Percentiles rank a stretch among this genome's conserved stretches.
Evolutionary conservation across 2,113 vertebrate genomes (phyloP).

Genomic region (Coptodon bakossiorum): DNA sequence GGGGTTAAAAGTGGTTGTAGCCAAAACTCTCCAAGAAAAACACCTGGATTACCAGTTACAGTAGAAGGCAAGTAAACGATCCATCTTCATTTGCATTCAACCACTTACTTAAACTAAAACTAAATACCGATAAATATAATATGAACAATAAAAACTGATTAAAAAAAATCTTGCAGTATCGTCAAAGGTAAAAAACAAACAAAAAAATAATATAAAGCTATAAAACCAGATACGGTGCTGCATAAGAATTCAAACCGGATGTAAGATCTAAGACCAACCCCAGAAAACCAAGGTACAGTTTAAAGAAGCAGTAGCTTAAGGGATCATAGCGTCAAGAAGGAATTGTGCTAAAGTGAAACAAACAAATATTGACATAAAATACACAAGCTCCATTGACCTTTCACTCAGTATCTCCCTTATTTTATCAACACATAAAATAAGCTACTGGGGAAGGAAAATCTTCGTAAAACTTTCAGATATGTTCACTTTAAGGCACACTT

Average conservation of each 20-base stretch:
- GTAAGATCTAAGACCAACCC: neutral
- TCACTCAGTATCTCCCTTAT: neutral
- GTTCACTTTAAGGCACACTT: slow-evolving; percentile 54
- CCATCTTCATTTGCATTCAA: neutral
- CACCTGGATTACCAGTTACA: neutral
- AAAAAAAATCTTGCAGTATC: neutral
- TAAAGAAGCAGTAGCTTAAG: slow-evolving; percentile 15
- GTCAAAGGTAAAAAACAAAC: neutral
- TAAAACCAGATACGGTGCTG: neutral
- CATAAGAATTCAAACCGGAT: neutral
- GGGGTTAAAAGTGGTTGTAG: neutral
- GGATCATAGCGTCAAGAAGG: slow-evolving; percentile 9
- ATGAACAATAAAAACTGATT: neutral
- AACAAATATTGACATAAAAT: neutral
- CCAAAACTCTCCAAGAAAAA: slow-evolving; percentile 2
- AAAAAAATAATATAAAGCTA: neutral
- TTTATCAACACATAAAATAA: neutral
- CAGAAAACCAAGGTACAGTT: neutral
- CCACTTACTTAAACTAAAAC: neutral
- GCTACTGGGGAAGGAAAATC: neutral
- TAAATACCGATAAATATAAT: neutral
- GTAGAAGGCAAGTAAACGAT: neutral
- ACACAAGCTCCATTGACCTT: neutral
- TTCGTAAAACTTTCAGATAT: neutral
- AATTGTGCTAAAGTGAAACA: neutral